Evolutionary conservation across 2,113 vertebrate species (phyloP).

Genomic region (Propithecus coquereli): DNA sequence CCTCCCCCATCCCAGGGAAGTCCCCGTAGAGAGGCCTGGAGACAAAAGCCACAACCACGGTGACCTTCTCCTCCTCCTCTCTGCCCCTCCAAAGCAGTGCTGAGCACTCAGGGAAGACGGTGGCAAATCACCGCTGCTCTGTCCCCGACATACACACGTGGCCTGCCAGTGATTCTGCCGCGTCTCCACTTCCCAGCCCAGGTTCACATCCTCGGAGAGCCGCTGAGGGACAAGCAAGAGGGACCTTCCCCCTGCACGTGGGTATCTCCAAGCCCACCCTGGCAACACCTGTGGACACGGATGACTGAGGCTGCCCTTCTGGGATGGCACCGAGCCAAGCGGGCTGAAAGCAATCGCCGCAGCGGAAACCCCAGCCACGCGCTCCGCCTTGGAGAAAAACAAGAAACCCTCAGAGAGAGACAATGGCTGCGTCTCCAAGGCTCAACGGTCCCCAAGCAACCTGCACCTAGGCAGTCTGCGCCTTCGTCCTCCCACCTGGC

Average conservation of each 20-base stretch:
- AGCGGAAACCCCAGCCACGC: rapidly evolving
- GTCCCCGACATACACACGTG: rapidly evolving
- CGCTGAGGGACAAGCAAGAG: neutral
- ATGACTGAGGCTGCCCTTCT: neutral
- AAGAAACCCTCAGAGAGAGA: neutral
- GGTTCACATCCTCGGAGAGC: neutral
- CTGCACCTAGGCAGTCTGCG: neutral
- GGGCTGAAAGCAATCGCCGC: neutral
- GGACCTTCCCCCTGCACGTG: neutral
- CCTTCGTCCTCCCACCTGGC: rapidly evolving
- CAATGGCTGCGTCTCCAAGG: no score
- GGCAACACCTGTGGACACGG: neutral
- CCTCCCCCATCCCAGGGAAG: neutral
- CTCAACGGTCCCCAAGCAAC: neutral
- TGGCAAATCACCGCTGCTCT: rapidly evolving
- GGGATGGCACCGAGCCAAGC: neutral
- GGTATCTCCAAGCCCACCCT: no score
- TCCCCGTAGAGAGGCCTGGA: neutral
- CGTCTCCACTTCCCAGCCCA: neutral
- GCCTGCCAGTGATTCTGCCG: rapidly evolving
- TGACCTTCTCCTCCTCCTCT: neutral
- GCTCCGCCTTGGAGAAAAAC: neutral
- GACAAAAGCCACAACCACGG: neutral
- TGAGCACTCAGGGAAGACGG: neutral
- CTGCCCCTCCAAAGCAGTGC: neutral